Conservation (phyloP, 2,888 invertebrate genomes). For the Agrochola lychnidis region DNA sequence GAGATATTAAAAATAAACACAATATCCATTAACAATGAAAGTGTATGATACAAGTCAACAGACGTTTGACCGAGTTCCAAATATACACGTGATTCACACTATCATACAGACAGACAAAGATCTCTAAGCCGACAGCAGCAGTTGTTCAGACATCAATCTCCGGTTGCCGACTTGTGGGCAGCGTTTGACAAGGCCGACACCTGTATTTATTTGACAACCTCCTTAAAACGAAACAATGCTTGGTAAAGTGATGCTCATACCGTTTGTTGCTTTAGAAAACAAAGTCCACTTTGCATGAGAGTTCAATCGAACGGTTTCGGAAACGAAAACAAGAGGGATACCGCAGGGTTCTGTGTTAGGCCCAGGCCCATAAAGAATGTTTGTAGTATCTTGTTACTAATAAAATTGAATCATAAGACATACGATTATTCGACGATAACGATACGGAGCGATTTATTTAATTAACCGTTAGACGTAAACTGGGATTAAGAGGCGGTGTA, state of each 20-base stretch:
- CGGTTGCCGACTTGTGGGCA: slow-evolving; percentile 70
- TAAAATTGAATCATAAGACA: slow-evolving; percentile 48
- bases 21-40: slow-evolving; percentile 68
- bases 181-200: slow-evolving; percentile 76
- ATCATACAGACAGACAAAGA: slow-evolving; percentile 73
- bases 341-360: slow-evolving; percentile 66
- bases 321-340: slow-evolving; percentile 60
- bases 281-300: slow-evolving; percentile 59
- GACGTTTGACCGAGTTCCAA: slow-evolving; percentile 77
- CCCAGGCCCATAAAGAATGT: slow-evolving; percentile 58
- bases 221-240: slow-evolving; percentile 65
- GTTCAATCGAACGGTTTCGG: slow-evolving; percentile 63
- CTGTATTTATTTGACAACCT: slow-evolving; percentile 74
- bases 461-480: slow-evolving; percentile 75
- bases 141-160: slow-evolving; percentile 77
- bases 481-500: slow-evolving; percentile 74
- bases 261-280: slow-evolving; percentile 66
- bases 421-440: slow-evolving; percentile 64
- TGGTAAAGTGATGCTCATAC: slow-evolving; percentile 47
- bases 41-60: slow-evolving; percentile 66
- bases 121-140: slow-evolving; percentile 69
- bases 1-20: slow-evolving; percentile 68
- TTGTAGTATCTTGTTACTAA: slow-evolving; percentile 28
- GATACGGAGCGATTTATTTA: slow-evolving; percentile 75
- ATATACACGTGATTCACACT: slow-evolving; percentile 76